These are phyloP conservation scores for Corvus moneduloides DNA, from an alignment of 2,113 vertebrate genomes.

Conservation along the genomic window DNA sequence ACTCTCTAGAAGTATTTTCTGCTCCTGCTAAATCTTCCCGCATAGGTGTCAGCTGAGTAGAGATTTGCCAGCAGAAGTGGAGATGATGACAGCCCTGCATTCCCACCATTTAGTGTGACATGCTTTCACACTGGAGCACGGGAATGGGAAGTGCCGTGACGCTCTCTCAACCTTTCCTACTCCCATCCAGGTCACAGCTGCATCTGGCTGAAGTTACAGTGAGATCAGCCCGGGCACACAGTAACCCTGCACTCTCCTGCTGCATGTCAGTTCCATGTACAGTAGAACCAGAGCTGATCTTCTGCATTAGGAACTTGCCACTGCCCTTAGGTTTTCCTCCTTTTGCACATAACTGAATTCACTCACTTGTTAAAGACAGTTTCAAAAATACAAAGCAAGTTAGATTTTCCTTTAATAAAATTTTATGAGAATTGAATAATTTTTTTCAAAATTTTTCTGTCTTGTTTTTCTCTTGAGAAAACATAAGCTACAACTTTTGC, in stretches of 20 bases:
- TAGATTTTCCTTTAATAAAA: neutral
- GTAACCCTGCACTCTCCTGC: neutral
- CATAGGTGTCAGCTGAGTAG: neutral
- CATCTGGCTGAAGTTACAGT: neutral
- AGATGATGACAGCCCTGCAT: neutral
- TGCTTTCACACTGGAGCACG: fast-evolving
- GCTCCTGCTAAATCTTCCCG: neutral
- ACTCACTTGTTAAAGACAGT: neutral
- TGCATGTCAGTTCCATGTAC: neutral
- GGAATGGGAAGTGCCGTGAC: fast-evolving
- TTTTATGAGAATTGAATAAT: neutral
- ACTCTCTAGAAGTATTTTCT: neutral
- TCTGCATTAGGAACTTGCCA: neutral
- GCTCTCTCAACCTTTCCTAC: neutral
- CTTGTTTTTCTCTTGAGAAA: neutral
- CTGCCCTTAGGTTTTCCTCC: neutral
- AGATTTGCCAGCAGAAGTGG: neutral
- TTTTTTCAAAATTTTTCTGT: neutral
- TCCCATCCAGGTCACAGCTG: neutral
- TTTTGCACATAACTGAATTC: neutral
- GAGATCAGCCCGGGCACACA: neutral
- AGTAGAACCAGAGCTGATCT: neutral
- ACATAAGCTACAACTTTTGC: neutral
- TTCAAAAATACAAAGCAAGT: neutral
- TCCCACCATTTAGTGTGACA: neutral